phyloP scores from a whole-genome alignment of 2,113 vertebrate species.

The Oreotrochilus melanogaster region DNA sequence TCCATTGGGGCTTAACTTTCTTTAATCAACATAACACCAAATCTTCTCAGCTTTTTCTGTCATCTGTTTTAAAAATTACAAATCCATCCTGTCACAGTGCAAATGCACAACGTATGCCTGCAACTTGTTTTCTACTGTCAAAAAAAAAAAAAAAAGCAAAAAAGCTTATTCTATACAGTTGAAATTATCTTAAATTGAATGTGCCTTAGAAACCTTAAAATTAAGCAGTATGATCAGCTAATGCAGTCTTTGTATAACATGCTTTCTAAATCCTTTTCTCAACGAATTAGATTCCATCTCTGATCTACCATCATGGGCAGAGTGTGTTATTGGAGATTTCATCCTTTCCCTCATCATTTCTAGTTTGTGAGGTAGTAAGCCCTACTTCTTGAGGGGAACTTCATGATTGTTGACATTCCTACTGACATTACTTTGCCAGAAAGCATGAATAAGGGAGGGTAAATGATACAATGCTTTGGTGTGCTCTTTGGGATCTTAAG shows the following conservation, averaged over 20 bases:
- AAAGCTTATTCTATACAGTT: neutral
- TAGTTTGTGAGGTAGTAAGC: neutral
- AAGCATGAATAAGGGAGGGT: neutral
- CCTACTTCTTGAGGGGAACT: neutral
- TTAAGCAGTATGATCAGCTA: neutral
- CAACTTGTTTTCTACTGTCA: neutral
- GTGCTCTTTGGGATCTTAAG: neutral
- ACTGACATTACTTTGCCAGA: neutral
- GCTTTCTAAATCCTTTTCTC: neutral
- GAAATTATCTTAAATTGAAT: neutral
- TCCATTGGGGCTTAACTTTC: neutral
- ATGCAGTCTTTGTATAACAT: neutral
- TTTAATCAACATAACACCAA: neutral
- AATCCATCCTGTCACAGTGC: neutral
- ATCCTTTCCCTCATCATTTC: neutral
- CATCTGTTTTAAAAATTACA: neutral
- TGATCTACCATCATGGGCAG: neutral
- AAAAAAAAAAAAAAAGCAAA: neutral
- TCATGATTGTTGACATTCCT: neutral
- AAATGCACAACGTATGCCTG: neutral
- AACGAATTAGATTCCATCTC: neutral
- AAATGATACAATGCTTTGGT: neutral
- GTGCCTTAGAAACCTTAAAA: neutral
- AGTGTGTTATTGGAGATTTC: neutral
- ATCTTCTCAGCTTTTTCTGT: neutral